Percentiles rank a stretch among this genome's conserved stretches.
Evolutionary conservation across 2,888 invertebrate genomes (phyloP).

Genomic region (Tinea trinotella): DNA sequence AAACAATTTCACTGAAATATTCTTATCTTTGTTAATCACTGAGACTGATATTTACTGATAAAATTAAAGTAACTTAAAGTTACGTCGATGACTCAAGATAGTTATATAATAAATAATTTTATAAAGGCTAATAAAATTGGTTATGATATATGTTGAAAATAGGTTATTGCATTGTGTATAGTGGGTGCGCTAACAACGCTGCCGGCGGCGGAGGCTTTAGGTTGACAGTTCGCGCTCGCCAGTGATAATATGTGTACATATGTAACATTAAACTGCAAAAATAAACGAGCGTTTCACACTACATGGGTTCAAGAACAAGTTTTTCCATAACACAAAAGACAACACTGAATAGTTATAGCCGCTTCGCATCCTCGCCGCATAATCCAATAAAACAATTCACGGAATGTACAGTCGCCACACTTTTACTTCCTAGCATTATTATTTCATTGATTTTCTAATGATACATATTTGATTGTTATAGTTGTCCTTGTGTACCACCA

Average conservation of each 20-base stretch:
- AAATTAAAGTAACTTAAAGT: no score
- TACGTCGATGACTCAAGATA: no score
- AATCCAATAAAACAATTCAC: slow-evolving; percentile 71
- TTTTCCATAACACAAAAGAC: slow-evolving; percentile 74
- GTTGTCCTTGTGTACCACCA: no score
- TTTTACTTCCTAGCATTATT: not conserved
- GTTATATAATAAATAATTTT: no score
- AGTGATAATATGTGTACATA: slow-evolving; percentile 72
- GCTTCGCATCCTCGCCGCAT: slow-evolving; percentile 68
- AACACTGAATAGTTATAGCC: slow-evolving; percentile 73
- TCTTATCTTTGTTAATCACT: no score
- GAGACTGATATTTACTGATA: no score
- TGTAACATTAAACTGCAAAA: slow-evolving; percentile 73
- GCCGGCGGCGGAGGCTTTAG: slow-evolving; percentile 27
- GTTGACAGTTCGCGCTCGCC: slow-evolving; percentile 53
- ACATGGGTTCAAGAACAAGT: slow-evolving; percentile 73
- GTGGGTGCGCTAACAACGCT: slow-evolving; percentile 46
- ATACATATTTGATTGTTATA: no score
- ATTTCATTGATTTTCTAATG: not conserved
- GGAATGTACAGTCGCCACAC: slow-evolving; percentile 55
- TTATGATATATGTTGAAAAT: slow-evolving; percentile 21
- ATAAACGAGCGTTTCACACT: slow-evolving; percentile 72
- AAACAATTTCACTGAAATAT: no score
- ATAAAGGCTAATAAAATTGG: no score
- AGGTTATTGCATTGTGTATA: slow-evolving; percentile 32